Percentiles rank a stretch among this genome's conserved stretches.
These are phyloP conservation scores for Desoria tigrina DNA, from an alignment of 2,888 invertebrate species.

Conservation along the genomic window DNA sequence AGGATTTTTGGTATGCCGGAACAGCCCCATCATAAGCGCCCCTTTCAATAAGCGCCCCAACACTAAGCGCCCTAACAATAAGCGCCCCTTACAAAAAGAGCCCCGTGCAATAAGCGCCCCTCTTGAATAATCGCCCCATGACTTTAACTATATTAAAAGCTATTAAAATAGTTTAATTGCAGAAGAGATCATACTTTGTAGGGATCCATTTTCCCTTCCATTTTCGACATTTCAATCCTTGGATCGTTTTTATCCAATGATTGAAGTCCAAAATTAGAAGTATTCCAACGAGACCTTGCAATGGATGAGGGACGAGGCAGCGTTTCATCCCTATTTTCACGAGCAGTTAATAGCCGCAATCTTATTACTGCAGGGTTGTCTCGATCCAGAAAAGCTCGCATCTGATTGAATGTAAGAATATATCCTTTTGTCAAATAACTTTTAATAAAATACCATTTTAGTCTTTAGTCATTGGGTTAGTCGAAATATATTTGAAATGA, in stretches of 20 bases:
- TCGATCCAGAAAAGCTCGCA: neutral
- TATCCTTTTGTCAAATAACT: too few species aligned
- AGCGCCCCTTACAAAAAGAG: too few species aligned
- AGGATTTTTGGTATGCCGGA: too few species aligned
- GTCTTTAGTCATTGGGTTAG: neutral
- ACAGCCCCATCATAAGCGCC: too few species aligned
- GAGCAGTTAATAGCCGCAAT: slow-evolving; percentile 1
- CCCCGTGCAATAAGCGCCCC: neutral
- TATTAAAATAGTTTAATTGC: neutral
- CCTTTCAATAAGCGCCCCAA: too few species aligned
- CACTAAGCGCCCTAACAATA: too few species aligned
- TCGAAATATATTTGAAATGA: neutral
- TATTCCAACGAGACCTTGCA: neutral
- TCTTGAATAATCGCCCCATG: neutral
- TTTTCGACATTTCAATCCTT: slow-evolving; percentile 31
- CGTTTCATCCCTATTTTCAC: too few species aligned
- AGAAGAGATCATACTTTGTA: slow-evolving; percentile 22
- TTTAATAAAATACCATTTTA: too few species aligned
- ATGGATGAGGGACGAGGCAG: neutral
- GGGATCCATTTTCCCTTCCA: slow-evolving; percentile 33
- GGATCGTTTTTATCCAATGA: slow-evolving; percentile 18
- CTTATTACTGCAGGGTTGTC: neutral
- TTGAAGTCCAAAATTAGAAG: slow-evolving; percentile 16
- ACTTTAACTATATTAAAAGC: too few species aligned
- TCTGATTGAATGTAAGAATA: neutral